phyloP scores from a whole-genome alignment of 2,113 vertebrate species.

The Siniperca knerii region DNA sequence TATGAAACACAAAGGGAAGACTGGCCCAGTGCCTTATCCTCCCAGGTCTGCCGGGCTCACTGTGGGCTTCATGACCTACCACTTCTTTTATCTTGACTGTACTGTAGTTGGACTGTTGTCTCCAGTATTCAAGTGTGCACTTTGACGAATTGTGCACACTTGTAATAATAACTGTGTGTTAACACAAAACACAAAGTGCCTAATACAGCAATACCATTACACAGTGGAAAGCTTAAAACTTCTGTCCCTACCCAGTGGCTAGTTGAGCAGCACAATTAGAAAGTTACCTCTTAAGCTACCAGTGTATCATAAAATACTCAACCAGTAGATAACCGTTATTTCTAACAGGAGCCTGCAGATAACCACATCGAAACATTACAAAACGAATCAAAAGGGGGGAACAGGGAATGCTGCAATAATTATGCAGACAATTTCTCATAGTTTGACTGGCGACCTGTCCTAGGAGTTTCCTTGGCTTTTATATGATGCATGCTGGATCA shows the following conservation, averaged over 20 bases:
- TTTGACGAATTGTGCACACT: neutral
- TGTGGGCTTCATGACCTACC: constrained; percentile 25
- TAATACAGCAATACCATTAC: neutral
- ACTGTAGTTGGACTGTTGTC: neutral
- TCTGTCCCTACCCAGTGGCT: neutral
- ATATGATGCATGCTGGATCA: neutral
- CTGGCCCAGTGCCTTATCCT: neutral
- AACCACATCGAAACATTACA: neutral
- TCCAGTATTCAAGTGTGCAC: neutral
- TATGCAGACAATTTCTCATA: neutral
- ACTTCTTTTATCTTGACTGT: constrained; percentile 18
- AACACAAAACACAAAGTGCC: neutral
- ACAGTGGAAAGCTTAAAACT: neutral
- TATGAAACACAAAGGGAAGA: constrained; percentile 32
- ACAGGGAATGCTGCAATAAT: neutral
- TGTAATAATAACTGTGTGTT: constrained; percentile 3
- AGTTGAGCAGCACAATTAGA: constrained; percentile 1
- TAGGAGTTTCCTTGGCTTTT: neutral
- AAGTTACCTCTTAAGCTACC: neutral
- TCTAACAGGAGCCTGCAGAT: constrained; percentile 7
- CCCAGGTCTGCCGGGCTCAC: constrained; percentile 10
- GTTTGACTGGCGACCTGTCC: neutral
- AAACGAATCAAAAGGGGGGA: neutral
- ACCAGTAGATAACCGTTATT: neutral
- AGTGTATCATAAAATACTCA: neutral